Base-by-base conservation (phyloP, 2,888 invertebrate genomes). In the Mesorhabditis spiculigera region DNA sequence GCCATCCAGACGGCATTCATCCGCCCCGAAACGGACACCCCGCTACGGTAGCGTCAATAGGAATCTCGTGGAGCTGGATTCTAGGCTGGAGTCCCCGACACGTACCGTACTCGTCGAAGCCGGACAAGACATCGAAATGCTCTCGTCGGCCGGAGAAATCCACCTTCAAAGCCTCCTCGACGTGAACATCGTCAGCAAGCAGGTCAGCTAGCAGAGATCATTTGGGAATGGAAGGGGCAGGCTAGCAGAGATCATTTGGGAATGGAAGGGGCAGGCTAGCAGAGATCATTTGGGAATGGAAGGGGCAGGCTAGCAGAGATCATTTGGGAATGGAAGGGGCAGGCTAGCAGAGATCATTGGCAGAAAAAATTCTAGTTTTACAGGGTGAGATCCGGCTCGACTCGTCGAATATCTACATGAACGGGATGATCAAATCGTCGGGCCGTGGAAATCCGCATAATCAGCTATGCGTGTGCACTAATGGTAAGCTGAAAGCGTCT, bases 401-500 rank as follows among this genome's bases (percentile, higher is more conserved):
- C 69, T 82, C 87, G 3, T 79, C 83, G 42, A 81, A 83, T 45
- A 78, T 87, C 5, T 86, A 78, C 70, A 74, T 88, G 72, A 84
- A 85, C 66, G 86, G 86, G 73, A 45, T 82, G 64, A 74, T 77
- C 66, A 43, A 80, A 75, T 75, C 82, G 69, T 70, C 71, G 41
- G 85, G 85, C 10, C 61, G 78, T 58, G 85, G 85, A 5, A 70
- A 69, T 44, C 77, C 80, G 4, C 85, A 85, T 58, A 75, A 79
- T 58, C 84, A 88, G 76, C 76, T 88, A 58, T 88, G 88, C 78
- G 81, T 87, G 71, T 88, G 88, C 80, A 80, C 78, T 13, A 83
- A 86, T 65, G 88, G 88, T 4, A 78, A 84, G 50, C 76, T 87
- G 8, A 50, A 10, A 50, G 58, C 58, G 28, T 28, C 28, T 28